Base-by-base conservation (phyloP, 1,140 invertebrate species). In the Drosophila funebris region DNA sequence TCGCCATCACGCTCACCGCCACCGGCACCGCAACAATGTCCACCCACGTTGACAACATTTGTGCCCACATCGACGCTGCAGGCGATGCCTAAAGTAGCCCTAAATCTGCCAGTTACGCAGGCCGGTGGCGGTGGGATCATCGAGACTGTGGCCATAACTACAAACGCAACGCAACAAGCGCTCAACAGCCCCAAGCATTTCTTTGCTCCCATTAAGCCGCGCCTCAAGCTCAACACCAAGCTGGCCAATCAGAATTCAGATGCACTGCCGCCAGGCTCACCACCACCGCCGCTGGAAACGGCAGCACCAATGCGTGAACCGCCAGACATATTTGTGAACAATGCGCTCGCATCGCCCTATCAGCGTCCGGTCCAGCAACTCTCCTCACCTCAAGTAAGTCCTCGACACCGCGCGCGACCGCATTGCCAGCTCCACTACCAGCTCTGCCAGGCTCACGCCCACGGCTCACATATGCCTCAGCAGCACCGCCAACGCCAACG, bases 151-250 rank as follows among this genome's bases (percentile, higher is more conserved):
- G 80, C 90, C 50, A 91, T 91, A 16, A 91, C 90, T 8, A 91
- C 88, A 36, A 90, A 90, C 62, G 80, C 73, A 64, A 60, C 80
- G 24, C 73, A 82, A 62, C 73, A 76, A 72, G 57, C 75, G 57
- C 80, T 84, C 61, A 90, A 89, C 31, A 91, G 80, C 63, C 90
- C 87, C 4, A 91, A 91, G 70, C 90, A 91, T 48, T 91, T 91
- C 57, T 91, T 91, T 74, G 83, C 90, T 5, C 90, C 90, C 24
- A 74, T 91, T 7, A 91, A 91, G 73, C 88, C 90, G 50, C 88
- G 89, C 58, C 74, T 91, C 16, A 91, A 82, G 78, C 67, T 91
- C 60, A 83, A 91, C 68, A 91, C 90, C 20, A 76, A 84, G 61
- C 48, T 91, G 31, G 90, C 90, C 44, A 91, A 91, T 53, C 76